phyloP scores from a whole-genome alignment of 64 coral and sea anemone species.

The Trachythela sp. region DNA sequence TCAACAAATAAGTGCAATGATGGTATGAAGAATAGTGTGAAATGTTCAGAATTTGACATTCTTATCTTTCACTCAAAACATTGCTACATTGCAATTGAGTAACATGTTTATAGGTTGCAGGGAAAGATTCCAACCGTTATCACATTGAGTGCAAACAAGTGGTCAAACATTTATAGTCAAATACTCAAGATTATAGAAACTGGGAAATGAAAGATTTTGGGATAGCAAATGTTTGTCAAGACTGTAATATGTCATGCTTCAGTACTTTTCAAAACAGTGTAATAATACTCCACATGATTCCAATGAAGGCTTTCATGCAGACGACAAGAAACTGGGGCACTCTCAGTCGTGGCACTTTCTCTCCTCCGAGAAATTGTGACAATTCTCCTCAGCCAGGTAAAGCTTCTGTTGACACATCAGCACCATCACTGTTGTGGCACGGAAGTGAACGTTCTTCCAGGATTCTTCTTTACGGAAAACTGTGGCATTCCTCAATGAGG shows the following conservation, averaged over 20 bases:
- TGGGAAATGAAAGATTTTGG: neutral
- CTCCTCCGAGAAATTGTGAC: neutral
- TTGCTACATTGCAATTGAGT: neutral
- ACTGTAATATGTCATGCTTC: neutral
- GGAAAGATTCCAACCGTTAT: neutral
- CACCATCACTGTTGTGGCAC: neutral
- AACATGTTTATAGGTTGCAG: neutral
- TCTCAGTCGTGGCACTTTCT: too few species aligned
- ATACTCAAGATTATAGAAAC: neutral
- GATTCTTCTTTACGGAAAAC: neutral
- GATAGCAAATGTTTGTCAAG: neutral
- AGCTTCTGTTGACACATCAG: neutral
- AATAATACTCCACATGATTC: constrained; percentile 8
- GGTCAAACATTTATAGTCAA: too few species aligned
- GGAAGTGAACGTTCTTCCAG: neutral
- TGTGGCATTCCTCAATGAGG: too few species aligned
- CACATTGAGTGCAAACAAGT: neutral
- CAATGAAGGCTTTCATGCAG: neutral
- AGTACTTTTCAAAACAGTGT: neutral
- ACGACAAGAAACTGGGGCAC: neutral
- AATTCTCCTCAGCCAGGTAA: neutral
- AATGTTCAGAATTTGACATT: neutral
- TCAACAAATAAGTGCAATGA: neutral
- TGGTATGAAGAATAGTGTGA: neutral
- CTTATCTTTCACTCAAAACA: neutral